Conservation (phyloP, 2,113 vertebrate genomes). For the Strigops habroptila region DNA sequence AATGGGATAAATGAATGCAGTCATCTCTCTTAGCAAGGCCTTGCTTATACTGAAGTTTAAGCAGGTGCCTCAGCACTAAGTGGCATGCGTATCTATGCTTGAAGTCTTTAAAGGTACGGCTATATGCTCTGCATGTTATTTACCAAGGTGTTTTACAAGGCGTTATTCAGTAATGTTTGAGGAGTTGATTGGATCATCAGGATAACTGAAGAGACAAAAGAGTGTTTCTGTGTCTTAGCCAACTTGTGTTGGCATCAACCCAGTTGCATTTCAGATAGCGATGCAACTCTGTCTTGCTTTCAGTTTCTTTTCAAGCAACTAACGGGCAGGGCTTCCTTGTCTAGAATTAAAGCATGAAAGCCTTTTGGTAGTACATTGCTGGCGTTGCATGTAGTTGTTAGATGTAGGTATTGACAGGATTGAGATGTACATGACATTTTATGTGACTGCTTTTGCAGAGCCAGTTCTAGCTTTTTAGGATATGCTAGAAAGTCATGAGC, state of each 20-base stretch:
- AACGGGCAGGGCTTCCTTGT: neutral
- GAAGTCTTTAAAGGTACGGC: neutral
- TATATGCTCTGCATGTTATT: neutral
- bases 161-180: neutral
- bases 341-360: neutral
- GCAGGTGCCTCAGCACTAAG: neutral
- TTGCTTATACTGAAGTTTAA: neutral
- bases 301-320: constrained; percentile 28
- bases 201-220: neutral
- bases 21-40: neutral
- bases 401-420: neutral
- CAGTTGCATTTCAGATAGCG: constrained; percentile 11
- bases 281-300: neutral
- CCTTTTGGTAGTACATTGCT: neutral
- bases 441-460: neutral
- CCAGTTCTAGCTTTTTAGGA: neutral
- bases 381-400: neutral
- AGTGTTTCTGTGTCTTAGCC: neutral
- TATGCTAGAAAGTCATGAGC: neutral
- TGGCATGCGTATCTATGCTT: neutral
- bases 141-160: neutral
- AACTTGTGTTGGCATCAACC: neutral
- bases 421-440: neutral
- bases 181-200: neutral
- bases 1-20: neutral